Evolutionary conservation across 2,113 vertebrate genomes (phyloP).

Genomic region (Balaenoptera acutorostrata): DNA sequence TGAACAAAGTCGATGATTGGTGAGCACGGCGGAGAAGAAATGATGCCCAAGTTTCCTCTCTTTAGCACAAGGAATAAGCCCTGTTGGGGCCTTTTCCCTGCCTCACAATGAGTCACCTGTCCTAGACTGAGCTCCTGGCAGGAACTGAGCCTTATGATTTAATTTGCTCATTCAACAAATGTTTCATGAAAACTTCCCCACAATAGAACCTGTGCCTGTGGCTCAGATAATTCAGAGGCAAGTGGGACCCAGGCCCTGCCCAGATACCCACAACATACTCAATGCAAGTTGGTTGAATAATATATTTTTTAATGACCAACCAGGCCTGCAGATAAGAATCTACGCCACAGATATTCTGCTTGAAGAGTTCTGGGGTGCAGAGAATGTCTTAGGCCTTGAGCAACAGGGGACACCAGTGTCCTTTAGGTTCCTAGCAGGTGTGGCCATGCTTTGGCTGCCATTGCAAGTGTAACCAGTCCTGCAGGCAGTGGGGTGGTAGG

Average conservation of each 20-base stretch:
- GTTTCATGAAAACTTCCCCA: not conserved
- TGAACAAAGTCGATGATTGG: accelerated
- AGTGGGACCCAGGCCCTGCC: not conserved
- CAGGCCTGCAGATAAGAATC: not conserved
- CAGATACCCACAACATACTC: not conserved
- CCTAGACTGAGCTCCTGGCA: not conserved
- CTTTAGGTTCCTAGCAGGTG: not conserved
- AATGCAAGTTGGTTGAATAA: accelerated
- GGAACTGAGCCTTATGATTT: not conserved
- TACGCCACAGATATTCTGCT: not conserved
- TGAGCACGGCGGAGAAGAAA: not conserved
- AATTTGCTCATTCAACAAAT: not conserved
- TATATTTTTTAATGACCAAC: not conserved
- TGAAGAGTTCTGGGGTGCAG: not conserved
- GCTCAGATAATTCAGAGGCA: not conserved
- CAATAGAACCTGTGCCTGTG: accelerated
- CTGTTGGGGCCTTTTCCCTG: not conserved
- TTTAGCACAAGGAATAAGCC: not conserved
- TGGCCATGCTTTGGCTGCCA: not conserved
- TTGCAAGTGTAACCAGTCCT: not conserved
- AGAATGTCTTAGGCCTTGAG: not conserved
- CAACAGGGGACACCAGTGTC: not conserved
- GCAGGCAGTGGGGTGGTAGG: not conserved
- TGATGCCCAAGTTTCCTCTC: not conserved
- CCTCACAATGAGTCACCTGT: not conserved